These are phyloP conservation scores for Phengaris alcon DNA, from an alignment of 2,888 invertebrate species.

Conservation along the genomic window DNA sequence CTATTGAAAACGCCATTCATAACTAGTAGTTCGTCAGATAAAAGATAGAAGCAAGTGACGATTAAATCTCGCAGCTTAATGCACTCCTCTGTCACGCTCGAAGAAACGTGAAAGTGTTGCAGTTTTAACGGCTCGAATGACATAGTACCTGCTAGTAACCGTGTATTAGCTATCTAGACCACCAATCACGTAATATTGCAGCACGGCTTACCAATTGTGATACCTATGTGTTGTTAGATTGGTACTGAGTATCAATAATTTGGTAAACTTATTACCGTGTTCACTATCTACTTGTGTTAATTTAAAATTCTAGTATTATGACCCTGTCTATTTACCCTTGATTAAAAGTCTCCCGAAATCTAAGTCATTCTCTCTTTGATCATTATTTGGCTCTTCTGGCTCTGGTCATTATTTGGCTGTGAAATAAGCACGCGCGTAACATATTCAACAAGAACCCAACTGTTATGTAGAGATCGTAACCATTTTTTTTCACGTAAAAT, in stretches of 20 bases:
- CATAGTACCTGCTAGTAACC: background rate
- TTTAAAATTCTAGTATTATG: no score
- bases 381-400: no score
- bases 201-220: slow-evolving; percentile 3
- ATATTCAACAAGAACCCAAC: no score
- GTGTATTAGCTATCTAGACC: slow-evolving; percentile 8
- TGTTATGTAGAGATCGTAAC: no score
- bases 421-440: no score
- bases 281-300: background rate
- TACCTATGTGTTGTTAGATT: slow-evolving; percentile 18
- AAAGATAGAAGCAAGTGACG: background rate
- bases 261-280: background rate
- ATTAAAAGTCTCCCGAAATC: no score
- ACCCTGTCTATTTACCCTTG: no score
- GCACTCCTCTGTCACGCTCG: slow-evolving; percentile 4
- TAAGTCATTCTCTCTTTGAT: no score
- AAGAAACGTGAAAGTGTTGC: slow-evolving; percentile 29
- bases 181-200: slow-evolving; percentile 20
- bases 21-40: background rate
- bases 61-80: background rate
- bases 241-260: background rate
- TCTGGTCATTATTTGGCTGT: no score
- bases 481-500: no score
- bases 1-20: no score
- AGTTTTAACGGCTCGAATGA: slow-evolving; percentile 26